phyloP scores from a whole-genome alignment of 2,113 vertebrate species.

The Psammodynastes pulverulentus region DNA sequence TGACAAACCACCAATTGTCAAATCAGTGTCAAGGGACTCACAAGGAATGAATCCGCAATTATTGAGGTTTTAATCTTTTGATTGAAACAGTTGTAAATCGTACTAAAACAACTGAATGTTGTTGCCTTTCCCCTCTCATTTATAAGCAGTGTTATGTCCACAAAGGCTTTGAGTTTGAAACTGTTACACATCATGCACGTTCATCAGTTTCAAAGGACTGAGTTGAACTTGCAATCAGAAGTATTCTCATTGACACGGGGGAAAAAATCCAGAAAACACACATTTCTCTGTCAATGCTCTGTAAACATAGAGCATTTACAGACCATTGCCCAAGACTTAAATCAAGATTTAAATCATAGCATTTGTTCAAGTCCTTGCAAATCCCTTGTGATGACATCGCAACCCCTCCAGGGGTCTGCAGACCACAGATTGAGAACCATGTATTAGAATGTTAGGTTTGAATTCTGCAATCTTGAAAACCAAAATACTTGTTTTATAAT shows the following conservation, averaged over 20 bases:
- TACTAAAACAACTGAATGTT: neutral
- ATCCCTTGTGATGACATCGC: neutral
- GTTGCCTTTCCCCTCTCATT: neutral
- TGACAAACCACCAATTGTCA: neutral
- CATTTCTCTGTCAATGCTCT: neutral
- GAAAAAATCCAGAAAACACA: neutral
- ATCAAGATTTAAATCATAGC: neutral
- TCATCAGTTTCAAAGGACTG: neutral
- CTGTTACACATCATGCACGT: neutral
- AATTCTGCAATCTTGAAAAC: neutral
- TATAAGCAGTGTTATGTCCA: neutral
- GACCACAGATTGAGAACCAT: neutral
- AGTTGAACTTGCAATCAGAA: neutral
- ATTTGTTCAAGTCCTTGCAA: neutral
- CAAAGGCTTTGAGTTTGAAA: neutral
- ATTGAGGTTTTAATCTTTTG: neutral
- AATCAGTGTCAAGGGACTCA: neutral
- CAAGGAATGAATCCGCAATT: neutral
- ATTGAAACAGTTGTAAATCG: neutral
- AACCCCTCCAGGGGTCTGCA: rapidly evolving
- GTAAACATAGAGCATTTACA: neutral
- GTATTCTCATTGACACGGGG: neutral
- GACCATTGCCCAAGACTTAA: neutral
- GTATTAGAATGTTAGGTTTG: neutral
- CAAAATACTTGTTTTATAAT: neutral